Evolutionary conservation across 1,140 invertebrate species (phyloP), one percentile per base, ranked within the genome.

Genomic region (Danaus plexippus): DNA sequence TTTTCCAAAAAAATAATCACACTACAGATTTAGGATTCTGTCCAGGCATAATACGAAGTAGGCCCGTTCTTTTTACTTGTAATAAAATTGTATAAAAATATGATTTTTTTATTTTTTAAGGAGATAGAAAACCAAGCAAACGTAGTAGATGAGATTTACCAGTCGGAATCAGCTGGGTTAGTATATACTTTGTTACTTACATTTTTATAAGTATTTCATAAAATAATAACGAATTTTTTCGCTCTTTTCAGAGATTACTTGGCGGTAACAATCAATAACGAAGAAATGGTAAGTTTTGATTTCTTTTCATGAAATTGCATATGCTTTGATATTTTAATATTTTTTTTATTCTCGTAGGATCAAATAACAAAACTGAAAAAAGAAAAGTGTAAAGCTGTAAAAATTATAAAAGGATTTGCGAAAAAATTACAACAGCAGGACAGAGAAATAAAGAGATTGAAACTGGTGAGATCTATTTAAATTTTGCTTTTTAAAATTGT

Each of bases 351-450:
- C n/a, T 71, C 65, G 49, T 56, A 87, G 85, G 79, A 85, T 63
- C 77, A 87, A 69, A 52, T 88, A 47, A 61, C 90, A 49, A 89
- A 86, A 66, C 73, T 90, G 47, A 84, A 89, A 1, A 74, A 82
- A 11, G 92, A 94, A 71, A 90, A 92, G 49, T 80, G 88, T 9
- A 91, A 93, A 69, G 90, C 92, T 0, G 90, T 92, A 71, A 80
- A 86, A 71, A 87, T 87, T 82, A 87, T 88, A 47, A 85, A 87
- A 67, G 78, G 73, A 61, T 85, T 72, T 52, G 77, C 82, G 76
- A 87, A 80, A 44, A 85, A 80, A 64, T 82, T 85, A 57, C 71
- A 82, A 54, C 77, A 83, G 64, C 80, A 80, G 66, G 71, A 84
- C 57, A 85, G 85, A 51, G 79, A 83, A 73, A 86, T 86, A 1